Evolutionary conservation across 2,113 vertebrate species (phyloP).

Genomic region (Herpetotheres cachinnans): DNA sequence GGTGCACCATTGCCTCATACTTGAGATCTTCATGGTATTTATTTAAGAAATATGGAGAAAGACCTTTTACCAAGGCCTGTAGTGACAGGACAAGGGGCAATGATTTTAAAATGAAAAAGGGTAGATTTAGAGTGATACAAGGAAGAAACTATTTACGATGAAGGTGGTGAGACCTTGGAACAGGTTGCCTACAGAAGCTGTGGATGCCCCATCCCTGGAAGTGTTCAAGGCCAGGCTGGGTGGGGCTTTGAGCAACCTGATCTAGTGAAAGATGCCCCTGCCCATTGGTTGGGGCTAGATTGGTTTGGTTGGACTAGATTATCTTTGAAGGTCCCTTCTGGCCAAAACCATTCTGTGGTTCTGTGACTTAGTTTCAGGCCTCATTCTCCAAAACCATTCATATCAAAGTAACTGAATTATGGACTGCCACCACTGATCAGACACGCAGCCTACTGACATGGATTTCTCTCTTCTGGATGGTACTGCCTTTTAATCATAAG

Average conservation of each 20-base stretch:
- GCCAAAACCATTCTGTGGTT: background rate
- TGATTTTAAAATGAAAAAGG: background rate
- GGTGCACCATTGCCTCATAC: background rate
- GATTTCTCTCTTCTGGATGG: background rate
- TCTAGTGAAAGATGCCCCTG: background rate
- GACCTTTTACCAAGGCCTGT: background rate
- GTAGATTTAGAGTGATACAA: background rate
- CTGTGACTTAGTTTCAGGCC: background rate
- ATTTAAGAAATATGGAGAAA: background rate
- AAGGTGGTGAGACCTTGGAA: background rate
- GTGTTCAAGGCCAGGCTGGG: background rate
- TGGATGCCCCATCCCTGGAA: background rate
- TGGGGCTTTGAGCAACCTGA: background rate
- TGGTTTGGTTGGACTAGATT: background rate
- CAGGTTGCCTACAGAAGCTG: background rate
- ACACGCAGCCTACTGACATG: background rate
- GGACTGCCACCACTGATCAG: background rate
- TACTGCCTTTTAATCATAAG: background rate
- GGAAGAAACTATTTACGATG: background rate
- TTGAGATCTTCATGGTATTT: background rate
- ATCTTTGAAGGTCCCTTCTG: background rate
- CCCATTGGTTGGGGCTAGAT: accelerated
- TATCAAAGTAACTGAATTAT: background rate
- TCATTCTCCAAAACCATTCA: background rate
- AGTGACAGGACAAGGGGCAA: background rate